A percentile compares a stretch with the other conserved stretches of the same genome.
Evolutionary conservation across 2,113 vertebrate species (phyloP).

Genomic region (Irena cyanogastra): DNA sequence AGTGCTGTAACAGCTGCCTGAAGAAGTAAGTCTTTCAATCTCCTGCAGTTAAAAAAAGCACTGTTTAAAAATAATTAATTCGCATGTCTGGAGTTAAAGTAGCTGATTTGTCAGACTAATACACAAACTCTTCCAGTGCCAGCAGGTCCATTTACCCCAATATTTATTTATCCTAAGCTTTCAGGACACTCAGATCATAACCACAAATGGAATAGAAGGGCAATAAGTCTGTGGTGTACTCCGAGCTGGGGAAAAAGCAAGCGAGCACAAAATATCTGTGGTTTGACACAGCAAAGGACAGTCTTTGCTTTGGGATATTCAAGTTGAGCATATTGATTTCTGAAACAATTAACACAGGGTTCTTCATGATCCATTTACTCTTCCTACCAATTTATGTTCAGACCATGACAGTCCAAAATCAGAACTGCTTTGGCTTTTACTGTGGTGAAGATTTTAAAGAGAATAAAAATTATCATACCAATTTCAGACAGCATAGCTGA

Average conservation of each 20-base stretch:
- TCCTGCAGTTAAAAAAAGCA: background rate
- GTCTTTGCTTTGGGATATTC: slow-evolving; percentile 4
- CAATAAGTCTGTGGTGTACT: background rate
- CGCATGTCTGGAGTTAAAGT: background rate
- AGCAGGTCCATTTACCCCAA: background rate
- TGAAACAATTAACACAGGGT: slow-evolving; percentile 14
- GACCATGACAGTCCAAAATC: background rate
- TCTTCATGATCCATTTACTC: slow-evolving; percentile 13
- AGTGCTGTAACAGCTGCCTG: background rate
- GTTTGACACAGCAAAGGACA: slow-evolving; percentile 11
- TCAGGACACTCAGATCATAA: background rate
- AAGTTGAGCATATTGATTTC: slow-evolving; percentile 40
- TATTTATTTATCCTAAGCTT: background rate
- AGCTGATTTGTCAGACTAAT: background rate
- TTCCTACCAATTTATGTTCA: background rate
- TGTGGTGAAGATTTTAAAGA: background rate
- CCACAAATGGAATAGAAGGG: background rate
- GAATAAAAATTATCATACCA: background rate
- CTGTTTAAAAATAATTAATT: background rate
- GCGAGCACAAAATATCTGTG: background rate
- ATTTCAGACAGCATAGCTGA: background rate
- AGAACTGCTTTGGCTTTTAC: background rate
- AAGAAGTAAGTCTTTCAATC: background rate
- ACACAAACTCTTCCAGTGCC: background rate
- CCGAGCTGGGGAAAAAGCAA: background rate